Conservation (phyloP, 2,797 vertebrate species). For the Schizopygopsis pylzovi region DNA sequence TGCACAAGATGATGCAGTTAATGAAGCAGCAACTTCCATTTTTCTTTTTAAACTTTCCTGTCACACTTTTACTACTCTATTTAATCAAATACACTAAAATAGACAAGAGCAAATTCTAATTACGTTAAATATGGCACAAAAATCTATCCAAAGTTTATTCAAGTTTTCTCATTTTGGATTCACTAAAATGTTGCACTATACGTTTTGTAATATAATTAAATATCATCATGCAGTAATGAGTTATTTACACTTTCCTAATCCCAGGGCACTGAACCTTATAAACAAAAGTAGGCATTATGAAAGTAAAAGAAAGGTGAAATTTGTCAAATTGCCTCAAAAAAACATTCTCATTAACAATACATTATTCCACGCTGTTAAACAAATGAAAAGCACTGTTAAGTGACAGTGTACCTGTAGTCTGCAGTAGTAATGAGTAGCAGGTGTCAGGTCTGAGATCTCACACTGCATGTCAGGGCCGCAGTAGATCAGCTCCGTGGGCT, state of each 20-base stretch:
- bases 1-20: constrained; percentile 10
- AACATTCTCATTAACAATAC: neutral
- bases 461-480: constrained; percentile 86
- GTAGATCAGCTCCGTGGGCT: constrained; percentile 89
- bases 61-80: constrained; percentile 5
- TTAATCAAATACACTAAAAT: neutral
- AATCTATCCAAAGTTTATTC: neutral
- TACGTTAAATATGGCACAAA: neutral
- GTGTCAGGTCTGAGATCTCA: constrained; percentile 85
- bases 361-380: neutral
- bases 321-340: neutral
- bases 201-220: neutral
- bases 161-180: neutral
- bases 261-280: neutral
- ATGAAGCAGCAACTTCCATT: constrained; percentile 1
- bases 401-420: constrained; percentile 86
- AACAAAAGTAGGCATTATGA: neutral
- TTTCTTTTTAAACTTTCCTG: neutral
- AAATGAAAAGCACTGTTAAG: neutral
- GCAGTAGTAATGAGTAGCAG: constrained; percentile 90
- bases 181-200: neutral
- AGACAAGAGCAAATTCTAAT: neutral
- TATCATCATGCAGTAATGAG: neutral
- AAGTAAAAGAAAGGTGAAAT: neutral
- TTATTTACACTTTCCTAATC: neutral